Conservation (phyloP, 2,888 invertebrate genomes). For the Vesta saturnalis region DNA sequence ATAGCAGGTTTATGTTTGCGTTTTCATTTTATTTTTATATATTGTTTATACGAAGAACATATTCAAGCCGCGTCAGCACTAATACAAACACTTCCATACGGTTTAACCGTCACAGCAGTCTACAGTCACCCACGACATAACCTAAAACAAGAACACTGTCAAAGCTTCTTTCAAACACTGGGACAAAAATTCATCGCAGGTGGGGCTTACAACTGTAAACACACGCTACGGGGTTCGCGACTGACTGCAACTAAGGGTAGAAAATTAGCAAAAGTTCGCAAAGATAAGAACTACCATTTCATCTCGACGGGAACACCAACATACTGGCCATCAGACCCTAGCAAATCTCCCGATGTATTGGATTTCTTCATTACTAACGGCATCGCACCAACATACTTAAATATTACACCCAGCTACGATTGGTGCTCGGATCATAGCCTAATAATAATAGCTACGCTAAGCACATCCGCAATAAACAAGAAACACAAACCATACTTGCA, state of each 20-base stretch:
- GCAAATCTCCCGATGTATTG: not conserved
- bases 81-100: not conserved
- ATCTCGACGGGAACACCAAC: not conserved
- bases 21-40: too few species aligned
- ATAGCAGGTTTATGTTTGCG: too few species aligned
- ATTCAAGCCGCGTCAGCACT: not conserved
- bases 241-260: not conserved
- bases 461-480: not conserved
- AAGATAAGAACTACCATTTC: not conserved
- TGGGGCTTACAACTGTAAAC: constrained; percentile 43
- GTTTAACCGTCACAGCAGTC: not conserved
- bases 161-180: constrained; percentile 33
- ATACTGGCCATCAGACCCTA: not conserved
- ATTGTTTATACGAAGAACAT: too few species aligned
- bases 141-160: constrained; percentile 37
- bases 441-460: not conserved
- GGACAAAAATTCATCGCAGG: constrained; percentile 40
- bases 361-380: constrained; percentile 5
- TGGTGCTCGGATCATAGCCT: not conserved
- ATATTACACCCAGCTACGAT: not conserved
- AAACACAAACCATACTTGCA: not conserved
- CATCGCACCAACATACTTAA: not conserved
- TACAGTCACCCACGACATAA: too few species aligned
- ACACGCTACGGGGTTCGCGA: constrained; percentile 16
- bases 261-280: not conserved